Evolutionary conservation across 2,888 invertebrate species (phyloP), one percentile per base, ranked within the genome.

Genomic region (Crocallis elinguaria): DNA sequence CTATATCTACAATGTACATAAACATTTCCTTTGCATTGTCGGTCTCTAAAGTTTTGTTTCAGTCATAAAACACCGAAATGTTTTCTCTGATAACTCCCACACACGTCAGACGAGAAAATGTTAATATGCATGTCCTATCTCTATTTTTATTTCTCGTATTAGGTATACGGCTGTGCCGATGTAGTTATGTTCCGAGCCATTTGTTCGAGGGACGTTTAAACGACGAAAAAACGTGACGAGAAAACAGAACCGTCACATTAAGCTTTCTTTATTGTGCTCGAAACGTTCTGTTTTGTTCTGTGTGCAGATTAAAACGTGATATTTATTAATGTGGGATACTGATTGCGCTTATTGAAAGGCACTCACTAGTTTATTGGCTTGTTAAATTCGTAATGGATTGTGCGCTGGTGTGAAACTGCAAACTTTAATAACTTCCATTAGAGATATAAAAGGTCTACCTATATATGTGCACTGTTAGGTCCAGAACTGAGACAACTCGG

Each of bases 191-290:
- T 84, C 78, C 79, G 66, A 72, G 71, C 80, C 83, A 84, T 86
- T 86, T 84, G 84, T 83, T 78, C 73, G 75, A 75, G 77, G 81
- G 81, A 82, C 79, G 79, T 81, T 85, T 85, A 86, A 86, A 85
- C 77, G 79, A 67, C 82, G 81, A 79, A 86, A 84, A 86, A 85
- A 86, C 86, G 87, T 87, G 87, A 88, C 86, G 75, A 83, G 86
- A 86, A 87, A 86, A 84, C 82, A 77, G 75, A 87, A 81, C 66
- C 64, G 73, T 73, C 77, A 84, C 82, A 85, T 84, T 86, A 57
- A 57, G 59, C 65, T 79, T 84, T 76, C 80, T 85, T 84, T 86
- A 86, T 83, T 83, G 82, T 79, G 67, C 74, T 74, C 73, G 71
- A 69, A 53, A 71, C 75, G 77, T 66, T 69, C 64, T 75, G 67